phyloP scores from a whole-genome alignment of 92 coral and sea anemone genomes.

The Bergia sp. region DNA sequence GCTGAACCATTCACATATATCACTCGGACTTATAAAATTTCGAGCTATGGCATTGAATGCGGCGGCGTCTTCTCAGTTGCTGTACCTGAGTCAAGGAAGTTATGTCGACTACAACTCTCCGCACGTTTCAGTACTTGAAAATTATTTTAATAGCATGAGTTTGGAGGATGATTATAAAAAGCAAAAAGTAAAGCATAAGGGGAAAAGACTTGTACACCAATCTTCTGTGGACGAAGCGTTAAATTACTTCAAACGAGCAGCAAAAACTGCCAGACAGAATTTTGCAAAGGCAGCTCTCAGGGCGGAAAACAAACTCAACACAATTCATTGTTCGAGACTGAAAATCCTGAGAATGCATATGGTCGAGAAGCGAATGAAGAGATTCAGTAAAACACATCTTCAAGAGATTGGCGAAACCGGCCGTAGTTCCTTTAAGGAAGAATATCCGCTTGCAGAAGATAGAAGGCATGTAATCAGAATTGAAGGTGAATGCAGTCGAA shows the following conservation, averaged over 20 bases:
- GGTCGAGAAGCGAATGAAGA: conserved; percentile 21
- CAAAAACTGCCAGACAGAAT: conserved; percentile 27
- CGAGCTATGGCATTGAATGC: not conserved
- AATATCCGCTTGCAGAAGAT: conserved; percentile 22
- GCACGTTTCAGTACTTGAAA: not conserved
- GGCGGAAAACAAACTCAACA: conserved; percentile 23
- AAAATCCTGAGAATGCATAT: not conserved
- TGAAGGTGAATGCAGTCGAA: conserved; percentile 37
- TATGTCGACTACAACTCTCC: not conserved
- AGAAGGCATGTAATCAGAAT: conserved; percentile 12
- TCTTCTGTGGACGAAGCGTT: conserved; percentile 7
- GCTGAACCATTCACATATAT: not conserved
- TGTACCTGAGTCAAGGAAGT: not conserved
- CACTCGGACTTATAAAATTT: not conserved
- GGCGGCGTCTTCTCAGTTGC: not conserved
- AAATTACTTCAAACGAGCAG: not conserved
- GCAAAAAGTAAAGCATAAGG: not conserved
- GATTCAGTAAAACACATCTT: not conserved
- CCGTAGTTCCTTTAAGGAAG: not conserved
- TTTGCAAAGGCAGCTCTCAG: conserved; percentile 23
- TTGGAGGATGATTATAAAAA: not conserved
- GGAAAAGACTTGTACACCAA: not conserved
- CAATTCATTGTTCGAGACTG: conserved; percentile 1
- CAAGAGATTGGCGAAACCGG: not conserved
- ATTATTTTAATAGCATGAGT: not conserved